Percentiles rank a stretch among this genome's conserved stretches.
phyloP scores from a whole-genome alignment of 2,797 vertebrate genomes.

The Tamandua tetradactyla region DNA sequence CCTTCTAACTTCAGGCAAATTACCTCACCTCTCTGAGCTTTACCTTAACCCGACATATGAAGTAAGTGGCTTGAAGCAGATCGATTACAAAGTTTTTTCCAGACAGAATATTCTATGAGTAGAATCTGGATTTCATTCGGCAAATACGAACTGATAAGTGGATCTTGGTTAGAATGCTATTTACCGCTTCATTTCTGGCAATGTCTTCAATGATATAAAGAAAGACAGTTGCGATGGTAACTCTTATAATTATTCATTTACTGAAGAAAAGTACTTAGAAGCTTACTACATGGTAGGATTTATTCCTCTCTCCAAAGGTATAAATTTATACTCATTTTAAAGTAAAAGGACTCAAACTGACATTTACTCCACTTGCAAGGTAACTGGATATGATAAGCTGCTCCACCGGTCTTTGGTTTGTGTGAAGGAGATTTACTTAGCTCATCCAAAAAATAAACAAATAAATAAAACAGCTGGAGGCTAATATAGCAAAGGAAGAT shows the following conservation, averaged over 20 bases:
- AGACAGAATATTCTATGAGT: not conserved
- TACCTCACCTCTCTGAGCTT: not conserved
- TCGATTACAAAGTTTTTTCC: not conserved
- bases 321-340: not conserved
- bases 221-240: not conserved
- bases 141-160: not conserved
- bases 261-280: not conserved
- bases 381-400: rapidly evolving
- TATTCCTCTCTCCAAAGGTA: not conserved
- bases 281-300: too few species aligned
- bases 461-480: too few species aligned
- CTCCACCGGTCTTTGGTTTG: not conserved
- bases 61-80: not conserved
- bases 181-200: not conserved
- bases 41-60: not conserved
- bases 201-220: not conserved
- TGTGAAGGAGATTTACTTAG: not conserved
- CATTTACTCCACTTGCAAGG: not conserved
- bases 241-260: not conserved
- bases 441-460: not conserved
- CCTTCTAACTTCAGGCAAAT: not conserved
- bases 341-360: not conserved
- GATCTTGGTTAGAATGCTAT: not conserved
- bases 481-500: not conserved
- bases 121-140: not conserved